phyloP scores from a whole-genome alignment of 2,113 vertebrate genomes.

The Nycticryphes semicollaris region DNA sequence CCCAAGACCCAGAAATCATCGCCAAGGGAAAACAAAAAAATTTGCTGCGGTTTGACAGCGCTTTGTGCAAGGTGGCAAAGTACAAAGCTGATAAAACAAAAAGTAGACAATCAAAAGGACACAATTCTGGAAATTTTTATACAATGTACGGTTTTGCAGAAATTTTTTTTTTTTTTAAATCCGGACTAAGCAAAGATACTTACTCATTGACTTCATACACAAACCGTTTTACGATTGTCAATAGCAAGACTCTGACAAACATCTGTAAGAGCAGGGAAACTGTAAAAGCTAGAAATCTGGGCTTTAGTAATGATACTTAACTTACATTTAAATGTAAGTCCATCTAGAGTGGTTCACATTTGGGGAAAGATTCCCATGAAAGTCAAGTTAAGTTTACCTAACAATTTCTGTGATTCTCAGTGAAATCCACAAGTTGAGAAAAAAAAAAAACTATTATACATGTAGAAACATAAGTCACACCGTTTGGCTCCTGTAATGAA shows the following conservation, averaged over 20 bases:
- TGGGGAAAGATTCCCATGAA: background rate
- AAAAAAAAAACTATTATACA: background rate
- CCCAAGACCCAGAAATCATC: conserved; percentile 54
- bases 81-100: conserved; percentile 27
- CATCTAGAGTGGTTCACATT: conserved; percentile 7
- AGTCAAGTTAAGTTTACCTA: conserved; percentile 16
- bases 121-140: conserved; percentile 45
- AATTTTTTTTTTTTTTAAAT: background rate
- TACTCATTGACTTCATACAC: conserved; percentile 63
- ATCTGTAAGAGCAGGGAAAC: conserved; percentile 69
- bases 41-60: conserved; percentile 13
- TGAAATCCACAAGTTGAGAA: background rate
- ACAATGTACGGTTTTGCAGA: conserved; percentile 44
- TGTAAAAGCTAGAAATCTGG: conserved; percentile 63
- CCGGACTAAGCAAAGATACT: conserved; percentile 63
- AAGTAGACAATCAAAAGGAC: conserved; percentile 30
- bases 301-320: conserved; percentile 34
- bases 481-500: background rate
- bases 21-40: conserved; percentile 65
- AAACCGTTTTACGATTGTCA: conserved; percentile 69
- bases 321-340: conserved; percentile 54
- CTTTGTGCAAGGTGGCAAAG: conserved; percentile 52
- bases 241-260: conserved; percentile 62
- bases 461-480: background rate
- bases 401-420: background rate